Evolutionary conservation across 2,888 invertebrate genomes (phyloP), one percentile per base, ranked within the genome.

Genomic region (Apamea crenata): DNA sequence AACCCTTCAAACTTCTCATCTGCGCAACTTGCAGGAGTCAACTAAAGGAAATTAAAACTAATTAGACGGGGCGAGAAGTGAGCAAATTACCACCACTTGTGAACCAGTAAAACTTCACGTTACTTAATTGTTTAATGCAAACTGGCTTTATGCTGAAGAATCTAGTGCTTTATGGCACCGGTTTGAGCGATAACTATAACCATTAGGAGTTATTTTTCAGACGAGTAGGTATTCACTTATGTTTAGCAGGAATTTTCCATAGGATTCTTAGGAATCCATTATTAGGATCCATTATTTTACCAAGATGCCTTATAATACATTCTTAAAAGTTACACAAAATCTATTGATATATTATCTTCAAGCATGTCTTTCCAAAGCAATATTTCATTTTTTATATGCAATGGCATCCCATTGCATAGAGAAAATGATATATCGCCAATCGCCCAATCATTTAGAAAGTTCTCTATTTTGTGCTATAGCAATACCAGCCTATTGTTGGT

Each of bases 1-100:
- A 18, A 16, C 32, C 14, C 47, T 50, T 84, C 14, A 72, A 73
- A 84, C 53, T 74, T 67, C 18, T 25, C 67, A 69, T 69, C 63
- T 44, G 67, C 36, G 44, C 18, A 72, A 68, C 56, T 81, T 73
- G n/a, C 72, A 66, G 21, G 10, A 83, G 74, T 83, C 68, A 72
- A 83, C 68, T 72, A 65, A 65, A 85, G 29, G 53, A 81, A 75
- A 73, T 85, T 85, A 69, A 83, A 81, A 85, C 68, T 72, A 85
- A 81, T 83, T 81, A 81, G 72, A 75, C n/a, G 36, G 16, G 21
- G 72, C 75, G 66, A 81, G 73, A 76, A 81, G 44, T 83, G 76
- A 85, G 82, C 69, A 73, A 83, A 86, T 81, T 83, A 69, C 65
- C 32, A 56, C 32, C 61, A 80, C 74, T 82, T 85, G 61, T 70